Percentiles rank a stretch among this genome's conserved stretches.
Evolutionary conservation across 2,888 invertebrate species (phyloP).

Genomic region (Eumerus sabulonum): DNA sequence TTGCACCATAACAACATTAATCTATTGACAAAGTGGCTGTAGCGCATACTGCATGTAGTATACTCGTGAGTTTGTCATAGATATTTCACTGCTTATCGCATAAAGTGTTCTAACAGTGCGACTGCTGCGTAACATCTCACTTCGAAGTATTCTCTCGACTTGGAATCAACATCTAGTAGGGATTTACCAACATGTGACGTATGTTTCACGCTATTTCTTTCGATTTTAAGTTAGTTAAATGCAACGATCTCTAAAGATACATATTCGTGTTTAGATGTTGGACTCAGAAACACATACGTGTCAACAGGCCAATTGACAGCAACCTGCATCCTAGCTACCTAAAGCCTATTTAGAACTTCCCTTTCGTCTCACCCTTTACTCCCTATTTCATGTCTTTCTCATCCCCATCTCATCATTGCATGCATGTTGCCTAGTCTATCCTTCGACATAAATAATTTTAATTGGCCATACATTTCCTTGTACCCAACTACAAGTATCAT

Average conservation of each 20-base stretch:
- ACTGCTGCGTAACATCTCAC: too few relatives aligned
- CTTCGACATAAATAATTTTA: conserved; percentile 45
- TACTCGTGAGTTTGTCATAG: too few relatives aligned
- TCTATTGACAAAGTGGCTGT: too few relatives aligned
- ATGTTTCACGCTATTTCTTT: too few relatives aligned
- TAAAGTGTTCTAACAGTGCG: too few relatives aligned
- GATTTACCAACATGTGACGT: too few relatives aligned
- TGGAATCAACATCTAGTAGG: too few relatives aligned
- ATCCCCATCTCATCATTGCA: conserved; percentile 1
- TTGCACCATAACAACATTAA: too few relatives aligned
- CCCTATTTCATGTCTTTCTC: background rate
- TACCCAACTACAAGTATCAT: background rate
- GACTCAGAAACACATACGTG: conserved; percentile 27
- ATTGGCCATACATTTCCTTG: conserved; percentile 41
- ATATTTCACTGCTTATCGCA: too few relatives aligned
- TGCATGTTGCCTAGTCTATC: conserved; percentile 15
- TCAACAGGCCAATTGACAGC: conserved; percentile 44
- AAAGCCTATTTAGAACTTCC: conserved; percentile 5
- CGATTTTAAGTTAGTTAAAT: too few relatives aligned
- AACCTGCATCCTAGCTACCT: conserved; percentile 47
- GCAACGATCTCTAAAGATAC: background rate
- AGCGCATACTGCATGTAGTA: too few relatives aligned
- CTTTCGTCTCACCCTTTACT: conserved; percentile 2
- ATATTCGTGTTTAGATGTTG: background rate
- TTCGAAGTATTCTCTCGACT: too few relatives aligned